Evolutionary conservation across 2,888 invertebrate genomes (phyloP), one percentile per base, ranked within the genome.

Genomic region (Athrips mouffetella): DNA sequence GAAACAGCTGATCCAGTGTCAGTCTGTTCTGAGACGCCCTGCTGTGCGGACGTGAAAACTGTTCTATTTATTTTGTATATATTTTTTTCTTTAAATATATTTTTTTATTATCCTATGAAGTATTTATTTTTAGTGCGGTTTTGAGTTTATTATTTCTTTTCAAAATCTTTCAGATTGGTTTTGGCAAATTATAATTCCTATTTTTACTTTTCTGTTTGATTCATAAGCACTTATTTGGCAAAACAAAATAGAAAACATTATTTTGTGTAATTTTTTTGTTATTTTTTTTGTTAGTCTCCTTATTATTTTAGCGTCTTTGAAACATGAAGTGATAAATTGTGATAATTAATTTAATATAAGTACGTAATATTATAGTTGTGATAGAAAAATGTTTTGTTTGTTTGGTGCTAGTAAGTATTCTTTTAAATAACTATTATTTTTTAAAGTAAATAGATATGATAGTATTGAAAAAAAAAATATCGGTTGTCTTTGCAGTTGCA

Each of bases 321-420:
- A 37, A 37, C 37, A 37, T 37, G 37, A 20, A 20, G 37, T 37
- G 37, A 37, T 20, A 16, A 11, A 33, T 41, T 51, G 49, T 47
- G 35, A 45, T 41, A 41, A 27, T 41, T 23, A 27, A 25, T 10
- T 10, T 37, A 7, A 37, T 18, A 20, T 37, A 37, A 20, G 16
- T 20, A 18, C n/a, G 37, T 21, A 21, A 11, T 37, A 21, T 37
- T 20, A 37, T 18, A 18, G n/a, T 10, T 8, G 7, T 8, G 3
- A 10, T 10, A 27, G 27, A 27, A 60, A 42, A 53, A 73, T 79
- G 78, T 78, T 79, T 55, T 80, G 80, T 56, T 51, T 80, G 3
- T 77, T 80, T 56, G 65, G 76, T 47, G 58, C 65, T 45, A 74
- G 80, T 80, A 65, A 80, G 80, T 80, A 73, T 62, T 11, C 10